Evolutionary conservation across 2,797 vertebrate genomes (phyloP).

Genomic region (Anguilla obscura): DNA sequence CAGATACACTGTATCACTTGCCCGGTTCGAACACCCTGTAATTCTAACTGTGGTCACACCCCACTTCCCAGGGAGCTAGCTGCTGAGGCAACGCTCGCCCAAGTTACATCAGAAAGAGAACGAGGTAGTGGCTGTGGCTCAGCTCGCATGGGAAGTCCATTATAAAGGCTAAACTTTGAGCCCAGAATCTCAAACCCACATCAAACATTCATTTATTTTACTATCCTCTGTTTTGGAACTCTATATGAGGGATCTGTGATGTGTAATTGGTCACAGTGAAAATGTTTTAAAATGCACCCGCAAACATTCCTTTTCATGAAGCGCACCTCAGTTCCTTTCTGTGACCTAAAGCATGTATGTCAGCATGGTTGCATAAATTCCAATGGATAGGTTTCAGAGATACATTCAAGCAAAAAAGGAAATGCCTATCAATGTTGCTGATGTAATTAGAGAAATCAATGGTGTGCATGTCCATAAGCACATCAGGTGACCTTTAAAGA

Average conservation of each 20-base stretch:
- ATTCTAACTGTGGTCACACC: constrained; percentile 1
- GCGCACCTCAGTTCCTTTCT: background rate
- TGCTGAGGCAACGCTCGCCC: background rate
- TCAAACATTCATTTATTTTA: background rate
- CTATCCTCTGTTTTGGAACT: background rate
- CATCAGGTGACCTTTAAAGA: background rate
- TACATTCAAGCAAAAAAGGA: background rate
- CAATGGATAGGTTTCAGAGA: background rate
- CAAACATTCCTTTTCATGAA: background rate
- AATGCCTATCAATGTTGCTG: background rate
- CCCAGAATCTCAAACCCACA: background rate
- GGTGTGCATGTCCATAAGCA: background rate
- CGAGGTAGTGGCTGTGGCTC: background rate
- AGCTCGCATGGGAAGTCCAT: background rate
- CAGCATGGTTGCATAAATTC: background rate
- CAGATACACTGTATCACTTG: background rate
- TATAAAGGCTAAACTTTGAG: background rate
- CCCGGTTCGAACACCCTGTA: background rate
- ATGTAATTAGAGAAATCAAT: background rate
- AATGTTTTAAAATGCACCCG: background rate
- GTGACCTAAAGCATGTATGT: background rate
- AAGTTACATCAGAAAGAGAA: constrained; percentile 13
- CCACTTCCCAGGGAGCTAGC: background rate
- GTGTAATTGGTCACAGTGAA: background rate
- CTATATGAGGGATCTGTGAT: background rate